A percentile compares a stretch with the other conserved stretches of the same genome.
phyloP scores from a whole-genome alignment of 2,113 vertebrate genomes.

The Psettodes erumei region DNA sequence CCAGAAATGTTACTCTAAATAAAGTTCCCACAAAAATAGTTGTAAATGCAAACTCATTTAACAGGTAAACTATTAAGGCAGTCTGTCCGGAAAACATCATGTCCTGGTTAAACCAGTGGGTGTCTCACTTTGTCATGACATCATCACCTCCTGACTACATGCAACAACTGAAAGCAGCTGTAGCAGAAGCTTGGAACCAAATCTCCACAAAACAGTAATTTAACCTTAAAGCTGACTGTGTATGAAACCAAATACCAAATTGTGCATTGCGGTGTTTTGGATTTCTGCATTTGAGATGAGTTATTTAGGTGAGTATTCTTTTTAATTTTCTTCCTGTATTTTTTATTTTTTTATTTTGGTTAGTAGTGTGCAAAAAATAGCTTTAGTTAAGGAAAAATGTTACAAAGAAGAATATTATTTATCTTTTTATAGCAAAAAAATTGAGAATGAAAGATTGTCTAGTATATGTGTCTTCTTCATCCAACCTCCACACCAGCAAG shows the following conservation, averaged over 20 bases:
- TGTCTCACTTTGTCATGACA: not conserved
- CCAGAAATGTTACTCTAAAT: no score
- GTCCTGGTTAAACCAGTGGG: not conserved
- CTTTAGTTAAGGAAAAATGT: not conserved
- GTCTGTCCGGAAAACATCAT: no score
- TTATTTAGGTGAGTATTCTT: not conserved
- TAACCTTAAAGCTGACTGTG: not conserved
- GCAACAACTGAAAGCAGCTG: not conserved
- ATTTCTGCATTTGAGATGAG: not conserved
- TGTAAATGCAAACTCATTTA: no score
- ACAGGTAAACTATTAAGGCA: no score
- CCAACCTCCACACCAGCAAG: not conserved
- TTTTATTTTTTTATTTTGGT: no score
- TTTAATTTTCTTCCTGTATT: not conserved
- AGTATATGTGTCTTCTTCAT: not conserved
- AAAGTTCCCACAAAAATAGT: no score
- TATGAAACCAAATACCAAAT: not conserved
- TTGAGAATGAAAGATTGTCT: no score
- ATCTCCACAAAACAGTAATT: not conserved
- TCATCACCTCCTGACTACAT: no score
- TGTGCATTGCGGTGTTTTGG: not conserved
- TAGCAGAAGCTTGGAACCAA: not conserved
- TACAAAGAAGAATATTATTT: not conserved
- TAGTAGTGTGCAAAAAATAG: constrained; percentile 47
- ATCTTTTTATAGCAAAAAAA: no score